phyloP scores from a whole-genome alignment of 2,797 vertebrate species.

The Tapirus indicus region DNA sequence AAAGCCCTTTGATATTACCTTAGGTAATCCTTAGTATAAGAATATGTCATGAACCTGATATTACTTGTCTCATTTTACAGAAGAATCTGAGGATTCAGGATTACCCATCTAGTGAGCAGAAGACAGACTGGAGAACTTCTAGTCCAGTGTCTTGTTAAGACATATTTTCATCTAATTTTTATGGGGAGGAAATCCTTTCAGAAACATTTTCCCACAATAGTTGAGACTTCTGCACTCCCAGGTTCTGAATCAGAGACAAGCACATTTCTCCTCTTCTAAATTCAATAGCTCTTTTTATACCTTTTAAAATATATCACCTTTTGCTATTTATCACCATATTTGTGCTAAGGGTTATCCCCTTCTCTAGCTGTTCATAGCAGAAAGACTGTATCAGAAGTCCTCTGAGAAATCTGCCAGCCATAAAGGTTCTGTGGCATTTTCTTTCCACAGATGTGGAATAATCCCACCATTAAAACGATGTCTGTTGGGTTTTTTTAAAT shows the following conservation, averaged over 20 bases:
- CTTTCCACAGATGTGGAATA: too few relatives aligned
- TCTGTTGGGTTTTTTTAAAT: too few relatives aligned
- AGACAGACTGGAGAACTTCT: background rate
- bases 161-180: constrained; percentile 3
- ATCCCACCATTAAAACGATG: too few relatives aligned
- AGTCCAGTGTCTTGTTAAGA: background rate
- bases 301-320: too few relatives aligned
- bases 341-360: too few relatives aligned
- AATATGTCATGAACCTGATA: background rate
- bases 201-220: background rate
- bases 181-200: background rate
- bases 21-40: background rate
- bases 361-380: too few relatives aligned
- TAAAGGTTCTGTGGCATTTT: background rate
- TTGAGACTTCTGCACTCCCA: background rate
- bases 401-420: background rate
- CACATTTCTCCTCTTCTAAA: too few relatives aligned
- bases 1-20: background rate
- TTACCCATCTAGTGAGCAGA: background rate
- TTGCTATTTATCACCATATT: too few relatives aligned
- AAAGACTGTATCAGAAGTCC: background rate
- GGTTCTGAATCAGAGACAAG: too few relatives aligned
- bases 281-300: too few relatives aligned
- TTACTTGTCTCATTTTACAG: background rate
- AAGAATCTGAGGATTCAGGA: background rate